phyloP scores from a whole-genome alignment of 1,140 invertebrate genomes.

The Acromyrmex charruanus region DNA sequence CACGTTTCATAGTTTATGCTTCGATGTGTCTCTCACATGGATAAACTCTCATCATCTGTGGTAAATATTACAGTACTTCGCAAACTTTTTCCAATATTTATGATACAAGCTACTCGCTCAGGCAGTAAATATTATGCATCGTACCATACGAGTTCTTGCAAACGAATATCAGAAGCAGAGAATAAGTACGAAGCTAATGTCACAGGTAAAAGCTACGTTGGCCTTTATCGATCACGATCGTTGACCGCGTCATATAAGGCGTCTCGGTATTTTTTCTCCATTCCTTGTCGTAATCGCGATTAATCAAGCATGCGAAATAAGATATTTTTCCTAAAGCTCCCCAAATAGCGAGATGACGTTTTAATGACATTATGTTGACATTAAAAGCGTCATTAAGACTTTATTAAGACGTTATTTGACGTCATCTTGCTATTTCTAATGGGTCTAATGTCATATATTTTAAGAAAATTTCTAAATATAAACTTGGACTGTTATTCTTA shows the following conservation, averaged over 20 bases:
- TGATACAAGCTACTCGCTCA: conserved; percentile 7
- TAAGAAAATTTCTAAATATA: not conserved
- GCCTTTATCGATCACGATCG: conserved; percentile 58
- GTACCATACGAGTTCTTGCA: conserved; percentile 1
- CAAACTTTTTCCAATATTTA: conserved; percentile 58
- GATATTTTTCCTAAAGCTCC: not conserved
- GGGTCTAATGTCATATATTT: conserved; percentile 20
- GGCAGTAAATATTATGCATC: conserved; percentile 31
- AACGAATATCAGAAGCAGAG: conserved; percentile 43
- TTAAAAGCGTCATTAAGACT: too few species aligned
- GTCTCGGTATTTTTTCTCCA: conserved; percentile 42
- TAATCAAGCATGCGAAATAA: conserved; percentile 20
- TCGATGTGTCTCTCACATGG: not conserved
- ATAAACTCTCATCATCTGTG: conserved; percentile 16
- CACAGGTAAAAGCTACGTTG: conserved; percentile 42
- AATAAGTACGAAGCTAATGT: conserved; percentile 41
- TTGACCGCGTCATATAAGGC: conserved; percentile 45
- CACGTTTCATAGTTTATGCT: not conserved
- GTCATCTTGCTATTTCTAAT: too few species aligned
- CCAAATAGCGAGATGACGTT: too few species aligned
- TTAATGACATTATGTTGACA: too few species aligned
- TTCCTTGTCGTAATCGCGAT: conserved; percentile 20
- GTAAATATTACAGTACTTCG: conserved; percentile 33
- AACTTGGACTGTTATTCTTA: not conserved
- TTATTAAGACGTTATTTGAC: too few species aligned